Evolutionary conservation across 2,113 vertebrate genomes (phyloP).

Genomic region (Grantiella picta): DNA sequence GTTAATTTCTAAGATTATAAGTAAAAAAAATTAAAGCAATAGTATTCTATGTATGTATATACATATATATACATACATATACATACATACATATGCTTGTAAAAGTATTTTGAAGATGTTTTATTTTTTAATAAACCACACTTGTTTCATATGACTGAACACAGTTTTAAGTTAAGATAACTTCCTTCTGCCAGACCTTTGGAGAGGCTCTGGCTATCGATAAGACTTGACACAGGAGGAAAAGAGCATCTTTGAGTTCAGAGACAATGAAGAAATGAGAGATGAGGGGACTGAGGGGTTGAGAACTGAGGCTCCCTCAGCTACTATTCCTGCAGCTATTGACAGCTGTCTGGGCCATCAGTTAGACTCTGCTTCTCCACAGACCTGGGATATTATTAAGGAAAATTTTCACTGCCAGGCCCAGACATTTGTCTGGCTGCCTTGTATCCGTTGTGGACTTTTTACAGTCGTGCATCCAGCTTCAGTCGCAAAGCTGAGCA

Average conservation of each 20-base stretch:
- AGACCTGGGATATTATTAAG: neutral
- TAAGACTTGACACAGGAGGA: neutral
- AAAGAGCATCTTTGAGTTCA: neutral
- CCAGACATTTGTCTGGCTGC: neutral
- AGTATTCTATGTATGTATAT: neutral
- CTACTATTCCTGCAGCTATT: neutral
- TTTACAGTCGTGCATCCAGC: neutral
- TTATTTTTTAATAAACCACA: conserved; percentile 1
- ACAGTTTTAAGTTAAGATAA: neutral
- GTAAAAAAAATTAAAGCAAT: neutral
- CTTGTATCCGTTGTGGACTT: neutral
- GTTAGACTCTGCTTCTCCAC: neutral
- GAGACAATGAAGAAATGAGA: neutral
- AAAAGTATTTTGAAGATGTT: neutral
- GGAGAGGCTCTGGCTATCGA: neutral
- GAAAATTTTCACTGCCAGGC: neutral
- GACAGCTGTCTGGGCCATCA: neutral
- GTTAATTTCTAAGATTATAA: neutral
- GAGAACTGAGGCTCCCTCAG: neutral
- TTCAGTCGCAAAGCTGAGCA: neutral
- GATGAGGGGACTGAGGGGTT: neutral
- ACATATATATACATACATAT: too few relatives aligned
- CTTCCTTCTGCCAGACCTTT: neutral
- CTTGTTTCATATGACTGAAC: neutral
- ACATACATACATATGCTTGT: neutral